phyloP scores from a whole-genome alignment of 2,888 invertebrate species.

The Punctoribates punctum region DNA sequence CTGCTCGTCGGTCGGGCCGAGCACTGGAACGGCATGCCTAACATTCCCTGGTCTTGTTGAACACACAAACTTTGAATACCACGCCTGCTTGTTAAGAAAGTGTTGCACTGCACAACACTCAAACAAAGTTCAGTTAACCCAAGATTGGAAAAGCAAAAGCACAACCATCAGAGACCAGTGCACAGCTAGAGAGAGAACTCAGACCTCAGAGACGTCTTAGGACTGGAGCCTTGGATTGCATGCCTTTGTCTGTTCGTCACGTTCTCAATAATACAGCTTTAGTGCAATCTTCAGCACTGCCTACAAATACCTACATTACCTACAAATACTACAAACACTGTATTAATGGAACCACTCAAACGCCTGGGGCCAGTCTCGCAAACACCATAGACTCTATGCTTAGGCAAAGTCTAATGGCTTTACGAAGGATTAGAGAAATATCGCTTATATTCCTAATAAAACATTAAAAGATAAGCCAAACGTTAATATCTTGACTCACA shows the following conservation, averaged over 20 bases:
- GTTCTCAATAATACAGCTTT: conserved; percentile 5
- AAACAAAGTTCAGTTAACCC: conserved; percentile 34
- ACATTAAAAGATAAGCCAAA: conserved; percentile 17
- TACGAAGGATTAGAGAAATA: conserved; percentile 6
- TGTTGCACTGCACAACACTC: background rate
- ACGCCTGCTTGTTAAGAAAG: conserved; percentile 38
- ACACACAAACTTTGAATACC: conserved; percentile 33
- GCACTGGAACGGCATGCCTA: conserved; percentile 32
- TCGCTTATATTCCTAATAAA: conserved; percentile 14
- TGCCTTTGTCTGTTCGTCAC: conserved; percentile 20
- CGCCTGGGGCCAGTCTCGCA: conserved; percentile 14
- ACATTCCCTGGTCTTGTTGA: conserved; percentile 35
- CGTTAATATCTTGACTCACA: conserved; percentile 16
- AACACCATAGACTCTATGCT: background rate
- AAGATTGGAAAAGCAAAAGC: conserved; percentile 1
- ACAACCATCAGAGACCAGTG: conserved; percentile 5
- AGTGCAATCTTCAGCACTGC: conserved; percentile 19
- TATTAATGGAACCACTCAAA: conserved; percentile 17
- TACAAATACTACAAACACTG: conserved; percentile 12
- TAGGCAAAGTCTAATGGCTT: conserved; percentile 2
- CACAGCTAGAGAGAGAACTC: background rate
- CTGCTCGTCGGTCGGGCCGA: background rate
- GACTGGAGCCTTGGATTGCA: background rate
- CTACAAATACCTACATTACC: conserved; percentile 23
- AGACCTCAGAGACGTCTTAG: background rate